Percentiles rank a stretch among this genome's conserved stretches.
phyloP scores from a whole-genome alignment of 2,888 invertebrate genomes.

The Epistrophella euchroma region DNA sequence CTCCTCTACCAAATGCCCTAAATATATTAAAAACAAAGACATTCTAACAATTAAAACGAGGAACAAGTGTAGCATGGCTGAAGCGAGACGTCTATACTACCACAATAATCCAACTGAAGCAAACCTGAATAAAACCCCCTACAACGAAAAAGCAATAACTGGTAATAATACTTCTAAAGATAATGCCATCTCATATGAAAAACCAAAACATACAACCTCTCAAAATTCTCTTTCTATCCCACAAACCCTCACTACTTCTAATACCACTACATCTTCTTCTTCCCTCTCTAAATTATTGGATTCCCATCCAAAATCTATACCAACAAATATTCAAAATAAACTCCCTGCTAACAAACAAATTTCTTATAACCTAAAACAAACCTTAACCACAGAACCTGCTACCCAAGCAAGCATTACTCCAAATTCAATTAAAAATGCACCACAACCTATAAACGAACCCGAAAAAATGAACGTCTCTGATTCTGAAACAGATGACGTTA shows the following conservation, averaged over 20 bases:
- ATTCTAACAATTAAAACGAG: constrained; percentile 23
- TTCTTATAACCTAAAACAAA: constrained; percentile 3
- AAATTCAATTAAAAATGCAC: too few species aligned
- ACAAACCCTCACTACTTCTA: neutral
- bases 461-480: too few species aligned
- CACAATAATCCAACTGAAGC: neutral
- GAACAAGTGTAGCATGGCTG: constrained; percentile 22
- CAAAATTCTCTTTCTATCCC: neutral
- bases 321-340: neutral
- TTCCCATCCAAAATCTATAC: neutral
- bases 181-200: constrained; percentile 17
- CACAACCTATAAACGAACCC: too few species aligned
- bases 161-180: neutral
- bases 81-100: neutral
- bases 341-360: neutral
- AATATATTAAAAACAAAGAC: constrained; percentile 31
- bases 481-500: neutral
- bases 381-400: too few species aligned
- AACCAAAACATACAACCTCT: neutral
- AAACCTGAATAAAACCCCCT: neutral
- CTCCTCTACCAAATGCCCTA: constrained; percentile 11
- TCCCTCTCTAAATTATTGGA: neutral
- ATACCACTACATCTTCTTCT: neutral
- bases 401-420: too few species aligned
- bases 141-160: neutral